These are phyloP conservation scores for Alloplasta piceator DNA, from an alignment of 2,888 invertebrate genomes.

Conservation along the genomic window DNA sequence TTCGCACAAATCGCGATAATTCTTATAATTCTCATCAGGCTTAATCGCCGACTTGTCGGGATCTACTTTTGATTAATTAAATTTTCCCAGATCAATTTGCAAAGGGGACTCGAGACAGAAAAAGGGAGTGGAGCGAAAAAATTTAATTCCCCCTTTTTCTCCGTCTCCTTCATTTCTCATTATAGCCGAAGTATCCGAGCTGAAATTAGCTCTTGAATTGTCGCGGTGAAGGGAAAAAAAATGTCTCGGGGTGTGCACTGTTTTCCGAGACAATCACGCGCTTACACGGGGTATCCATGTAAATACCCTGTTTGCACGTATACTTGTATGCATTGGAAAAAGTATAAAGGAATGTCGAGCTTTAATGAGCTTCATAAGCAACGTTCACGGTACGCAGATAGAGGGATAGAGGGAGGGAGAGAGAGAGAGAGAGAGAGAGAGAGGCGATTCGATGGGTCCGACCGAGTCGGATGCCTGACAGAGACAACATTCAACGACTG, in stretches of 20 bases:
- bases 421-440: constrained; percentile 42
- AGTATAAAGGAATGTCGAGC: constrained; percentile 40
- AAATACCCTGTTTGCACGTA: constrained; percentile 1
- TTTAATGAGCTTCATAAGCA: constrained; percentile 56
- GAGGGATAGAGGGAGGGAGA: background rate
- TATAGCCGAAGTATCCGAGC: constrained; percentile 18
- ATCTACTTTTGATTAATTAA: too few species aligned
- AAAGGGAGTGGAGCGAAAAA: background rate
- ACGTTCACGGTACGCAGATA: constrained; percentile 27
- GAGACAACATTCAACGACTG: constrained; percentile 35
- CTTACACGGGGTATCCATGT: constrained; percentile 6
- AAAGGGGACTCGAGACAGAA: too few species aligned
- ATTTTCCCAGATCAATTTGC: too few species aligned
- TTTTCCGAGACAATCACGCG: constrained; percentile 5
- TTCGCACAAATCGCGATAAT: too few species aligned
- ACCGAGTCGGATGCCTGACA: constrained; percentile 26
- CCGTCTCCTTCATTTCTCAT: constrained; percentile 30
- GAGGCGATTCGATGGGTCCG: constrained; percentile 50
- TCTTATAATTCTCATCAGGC: too few species aligned
- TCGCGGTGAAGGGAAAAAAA: constrained; percentile 41
- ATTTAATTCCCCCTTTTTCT: constrained; percentile 27
- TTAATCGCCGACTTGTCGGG: too few species aligned
- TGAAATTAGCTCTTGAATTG: constrained; percentile 42
- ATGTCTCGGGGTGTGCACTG: constrained; percentile 4
- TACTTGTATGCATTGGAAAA: constrained; percentile 24